phyloP scores from a whole-genome alignment of 2,113 vertebrate species.

The Mustela nigripes region DNA sequence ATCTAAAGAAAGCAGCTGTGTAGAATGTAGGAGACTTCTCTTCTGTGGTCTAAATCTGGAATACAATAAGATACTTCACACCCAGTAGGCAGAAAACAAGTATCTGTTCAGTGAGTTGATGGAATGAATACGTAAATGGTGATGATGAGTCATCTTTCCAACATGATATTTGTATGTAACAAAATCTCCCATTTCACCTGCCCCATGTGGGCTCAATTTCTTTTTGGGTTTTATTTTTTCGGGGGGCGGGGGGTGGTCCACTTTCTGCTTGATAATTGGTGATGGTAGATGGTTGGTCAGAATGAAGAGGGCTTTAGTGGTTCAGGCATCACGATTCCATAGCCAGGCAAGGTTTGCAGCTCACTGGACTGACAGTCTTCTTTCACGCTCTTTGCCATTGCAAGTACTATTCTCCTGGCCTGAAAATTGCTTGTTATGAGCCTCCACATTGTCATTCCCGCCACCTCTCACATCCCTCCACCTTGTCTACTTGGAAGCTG shows the following conservation, averaged over 20 bases:
- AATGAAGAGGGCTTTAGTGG: background rate
- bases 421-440: background rate
- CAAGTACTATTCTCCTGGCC: background rate
- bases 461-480: background rate
- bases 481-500: background rate
- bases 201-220: background rate
- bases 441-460: background rate
- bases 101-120: slow-evolving; percentile 16
- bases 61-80: background rate
- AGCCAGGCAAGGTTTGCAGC: background rate
- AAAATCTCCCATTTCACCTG: background rate
- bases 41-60: slow-evolving; percentile 12
- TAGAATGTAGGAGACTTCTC: background rate
- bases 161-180: background rate
- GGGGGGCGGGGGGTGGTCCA: too few relatives aligned
- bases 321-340: background rate
- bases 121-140: background rate
- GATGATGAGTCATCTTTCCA: background rate
- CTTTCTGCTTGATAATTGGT: background rate
- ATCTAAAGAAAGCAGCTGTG: background rate
- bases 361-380: background rate
- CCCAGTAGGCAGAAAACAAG: background rate
- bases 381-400: background rate
- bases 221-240: background rate
- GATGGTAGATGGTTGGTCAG: background rate